Base-by-base conservation (phyloP, 2,888 invertebrate genomes). In the Galerucella nymphaeae region DNA sequence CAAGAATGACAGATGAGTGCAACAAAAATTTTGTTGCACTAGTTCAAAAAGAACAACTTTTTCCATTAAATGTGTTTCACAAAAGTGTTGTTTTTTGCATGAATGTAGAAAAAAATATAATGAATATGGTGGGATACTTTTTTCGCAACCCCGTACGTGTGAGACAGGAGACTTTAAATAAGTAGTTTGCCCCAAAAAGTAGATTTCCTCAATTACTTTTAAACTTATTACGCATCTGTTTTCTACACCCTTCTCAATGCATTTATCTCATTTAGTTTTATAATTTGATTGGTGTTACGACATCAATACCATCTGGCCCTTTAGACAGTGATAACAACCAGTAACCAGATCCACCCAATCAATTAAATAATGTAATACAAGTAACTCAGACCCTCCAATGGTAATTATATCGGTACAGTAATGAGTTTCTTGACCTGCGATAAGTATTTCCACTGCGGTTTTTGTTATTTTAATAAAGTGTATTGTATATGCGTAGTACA, bases 401-500 rank as follows among this genome's bases (percentile, higher is more conserved):
- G 10, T 16, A 55, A 16, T 13, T 57, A 14, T 50, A 50, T 50
- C 50, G n/a, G 50, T n/a, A 50, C 50, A 62, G n/a, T 62, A 45
- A 62, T 18, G 64, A 64, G 64, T 64, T 64, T 50, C 64, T 64
- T 64, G 64, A 64, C 64, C 64, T 64, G 20, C 16, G n/a, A 45
- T 50, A 50, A 50, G 14, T 18, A 20, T 13, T 30, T 6, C 14
- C 30, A 8, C 13, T 64, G 64, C 14, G 50, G 64, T 64, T 50
- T 63, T 13, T n/a, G 11, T 57, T 20, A 57, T 57, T 57, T 23
- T 13, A 6, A 57, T 57, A 57, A 50, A 50, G 4, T 23, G 57
- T 57, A 13, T 53, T 23, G 57, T 57, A 1, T 53, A 57, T 57
- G 13, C 18, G 20, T 23, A 13, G 13, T 45, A 13, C 23, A 23